Base-by-base conservation (phyloP, 2,888 invertebrate genomes). In the Lepidocyrtoides sp. region DNA sequence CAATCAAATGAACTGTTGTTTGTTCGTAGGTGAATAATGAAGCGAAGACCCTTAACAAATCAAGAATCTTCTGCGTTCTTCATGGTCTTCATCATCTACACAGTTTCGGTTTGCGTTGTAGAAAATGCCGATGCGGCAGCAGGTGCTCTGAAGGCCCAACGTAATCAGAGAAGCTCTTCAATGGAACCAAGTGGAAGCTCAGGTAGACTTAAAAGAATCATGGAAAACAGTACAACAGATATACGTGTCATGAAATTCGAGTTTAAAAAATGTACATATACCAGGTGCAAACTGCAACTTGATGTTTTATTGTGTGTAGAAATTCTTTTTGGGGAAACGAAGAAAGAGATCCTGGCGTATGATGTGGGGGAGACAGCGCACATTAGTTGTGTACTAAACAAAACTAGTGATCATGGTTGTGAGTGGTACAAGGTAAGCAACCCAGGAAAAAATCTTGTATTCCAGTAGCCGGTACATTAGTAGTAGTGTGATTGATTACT, bases 371-470 rank as follows among this genome's bases (percentile, higher is more conserved):
- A 91, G 10, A 93, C 93, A 48, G 93, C 93, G 1, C 92, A 93
- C 23, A 88, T 94, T 1, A 75, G 85, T 2, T 94, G 94, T 82
- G 89, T 92, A 14, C 26, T 92, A 10, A 89, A 66, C 10, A 84
- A 91, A 32, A 82, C 91, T n/a, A 90, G 77, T 14, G 29, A 32
- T 4, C 12, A 79, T 8, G 51, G 91, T 17, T 93, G 92, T 75
- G 93, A 93, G 32, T 94, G 94, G 94, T 93, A 77, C 60, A 93
- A 93, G 92, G 94, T 94, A 89, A 87, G 81, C 23, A n/a, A 63
- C n/a, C n/a, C 14, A 48, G 48, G 2, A 48, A 4, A 60, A 54
- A n/a, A n/a, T n/a, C n/a, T n/a, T n/a, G n/a, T n/a, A n/a, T n/a
- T n/a, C n/a, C n/a, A n/a, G n/a, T n/a, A n/a, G n/a, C n/a, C n/a